Percentiles rank a stretch among this genome's conserved stretches.
Evolutionary conservation across 2,113 vertebrate genomes (phyloP).

Genomic region (Oryzias javanicus): DNA sequence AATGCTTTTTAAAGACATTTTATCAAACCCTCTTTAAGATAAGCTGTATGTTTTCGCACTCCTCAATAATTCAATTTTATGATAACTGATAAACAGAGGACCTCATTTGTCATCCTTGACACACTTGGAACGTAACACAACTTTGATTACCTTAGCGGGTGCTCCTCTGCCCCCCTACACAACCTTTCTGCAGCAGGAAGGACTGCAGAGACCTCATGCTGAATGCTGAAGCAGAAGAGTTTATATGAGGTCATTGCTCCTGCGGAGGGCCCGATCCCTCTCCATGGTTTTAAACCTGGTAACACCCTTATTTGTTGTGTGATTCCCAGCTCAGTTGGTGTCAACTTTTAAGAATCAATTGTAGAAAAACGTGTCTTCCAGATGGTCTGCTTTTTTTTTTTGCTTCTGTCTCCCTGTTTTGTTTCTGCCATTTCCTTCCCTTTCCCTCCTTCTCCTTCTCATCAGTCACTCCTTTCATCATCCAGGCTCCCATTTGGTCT

Average conservation of each 20-base stretch:
- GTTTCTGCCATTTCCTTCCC: slow-evolving; percentile 18
- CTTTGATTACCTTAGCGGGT: no score
- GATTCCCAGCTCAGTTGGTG: slow-evolving; percentile 17
- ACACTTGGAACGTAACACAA: no score
- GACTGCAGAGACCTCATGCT: neutral
- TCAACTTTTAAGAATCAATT: slow-evolving; percentile 40
- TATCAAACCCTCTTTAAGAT: no score
- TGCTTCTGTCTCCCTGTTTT: slow-evolving; percentile 23
- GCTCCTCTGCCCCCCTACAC: no score
- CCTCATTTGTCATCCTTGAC: no score
- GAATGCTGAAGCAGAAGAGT: neutral
- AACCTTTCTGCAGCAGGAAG: neutral
- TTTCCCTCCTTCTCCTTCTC: slow-evolving; percentile 28
- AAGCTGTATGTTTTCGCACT: no score
- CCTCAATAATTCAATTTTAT: no score
- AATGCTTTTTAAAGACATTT: no score
- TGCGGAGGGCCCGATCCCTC: slow-evolving; percentile 1
- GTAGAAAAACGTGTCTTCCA: slow-evolving; percentile 46
- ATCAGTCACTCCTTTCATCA: slow-evolving; percentile 60
- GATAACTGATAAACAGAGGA: no score
- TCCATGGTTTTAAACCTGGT: neutral
- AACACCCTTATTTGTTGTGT: neutral
- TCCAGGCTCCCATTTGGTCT: slow-evolving; percentile 66
- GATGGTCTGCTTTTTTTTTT: slow-evolving; percentile 31
- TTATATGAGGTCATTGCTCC: slow-evolving; percentile 4